Evolutionary conservation across 2,888 invertebrate genomes (phyloP), one percentile per base, ranked within the genome.

Genomic region (Megastigmus dorsalis): DNA sequence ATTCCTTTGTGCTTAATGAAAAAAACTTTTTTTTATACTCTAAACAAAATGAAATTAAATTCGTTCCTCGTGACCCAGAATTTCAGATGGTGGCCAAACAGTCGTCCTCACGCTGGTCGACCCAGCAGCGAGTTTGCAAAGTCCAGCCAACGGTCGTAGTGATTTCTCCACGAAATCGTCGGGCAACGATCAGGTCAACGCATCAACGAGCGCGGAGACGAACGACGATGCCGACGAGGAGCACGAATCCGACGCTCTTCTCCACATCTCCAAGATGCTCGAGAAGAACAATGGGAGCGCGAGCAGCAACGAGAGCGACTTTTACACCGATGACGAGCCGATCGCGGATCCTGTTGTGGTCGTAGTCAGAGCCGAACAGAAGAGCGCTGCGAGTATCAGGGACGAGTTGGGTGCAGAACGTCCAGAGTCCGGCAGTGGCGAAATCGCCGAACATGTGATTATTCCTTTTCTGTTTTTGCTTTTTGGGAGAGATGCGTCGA

Each of bases 101-200:
- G 90, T 92, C 67, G 90, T 92, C 78, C 89, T 92, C 82, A 91
- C 92, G 62, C 85, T 92, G 79, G 90, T 90, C 77, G 92, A 92
- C 82, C 91, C 90, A 76, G 91, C 91, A 75, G 90, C 91, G 76
- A 91, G 92, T 81, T 86, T 92, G 69, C 90, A 90, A 80, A 90
- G 89, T 82, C 88, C 91, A 74, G 91, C 91, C 77, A 15, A 77
- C 5, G 91, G 91, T 55, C 85, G 86, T 15, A 85, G 86, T 72
- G 90, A 91, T 77, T 89, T 90, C 76, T 89, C 68, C 15, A 89
- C 69, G 85, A 90, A 79, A 85, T 87, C 86, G n/a, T 3, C 48
- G 87, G 30, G 33, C 28, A 20, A 1, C 36, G 20, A 36, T 2
- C 57, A 72, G 41, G 50, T 50, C 20, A 66, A 57, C 36, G 50